Conservation (phyloP, 30 jellyfish, hydroid and myxozoan genomes). For the Hydractinia symbiolongicarpus region DNA sequence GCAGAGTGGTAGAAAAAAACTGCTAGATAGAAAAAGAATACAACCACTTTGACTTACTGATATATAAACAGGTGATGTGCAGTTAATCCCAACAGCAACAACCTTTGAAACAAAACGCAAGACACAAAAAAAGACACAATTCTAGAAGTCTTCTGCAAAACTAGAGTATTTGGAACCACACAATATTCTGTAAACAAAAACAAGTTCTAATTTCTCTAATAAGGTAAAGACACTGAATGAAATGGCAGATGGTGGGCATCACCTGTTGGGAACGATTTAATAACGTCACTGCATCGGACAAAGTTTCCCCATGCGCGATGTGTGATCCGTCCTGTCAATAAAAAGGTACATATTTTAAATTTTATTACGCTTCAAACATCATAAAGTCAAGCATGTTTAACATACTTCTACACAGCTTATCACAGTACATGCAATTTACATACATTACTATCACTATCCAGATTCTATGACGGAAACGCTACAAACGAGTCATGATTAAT, state of each 20-base stretch:
- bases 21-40: not conserved
- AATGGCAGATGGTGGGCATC: not conserved
- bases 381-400: too few species aligned
- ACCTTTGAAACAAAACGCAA: conserved; percentile 27
- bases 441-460: too few species aligned
- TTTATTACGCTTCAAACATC: too few species aligned
- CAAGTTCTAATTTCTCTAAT: too few species aligned
- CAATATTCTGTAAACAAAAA: too few species aligned
- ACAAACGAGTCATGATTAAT: too few species aligned
- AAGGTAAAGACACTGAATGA: too few species aligned
- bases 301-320: conserved; percentile 47
- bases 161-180: not conserved
- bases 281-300: conserved; percentile 38
- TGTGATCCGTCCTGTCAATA: conserved; percentile 35
- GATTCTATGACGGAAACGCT: too few species aligned
- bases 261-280: conserved; percentile 36
- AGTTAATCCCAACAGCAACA: conserved; percentile 55
- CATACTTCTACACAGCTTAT: too few species aligned
- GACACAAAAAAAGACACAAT: not conserved
- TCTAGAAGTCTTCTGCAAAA: not conserved
- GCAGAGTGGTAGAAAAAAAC: too few species aligned
- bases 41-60: conserved; percentile 27
- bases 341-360: not conserved
- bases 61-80: conserved; percentile 39
- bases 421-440: too few species aligned